Base-by-base conservation (phyloP, 2,797 vertebrate species). In the Staurois parvus region DNA sequence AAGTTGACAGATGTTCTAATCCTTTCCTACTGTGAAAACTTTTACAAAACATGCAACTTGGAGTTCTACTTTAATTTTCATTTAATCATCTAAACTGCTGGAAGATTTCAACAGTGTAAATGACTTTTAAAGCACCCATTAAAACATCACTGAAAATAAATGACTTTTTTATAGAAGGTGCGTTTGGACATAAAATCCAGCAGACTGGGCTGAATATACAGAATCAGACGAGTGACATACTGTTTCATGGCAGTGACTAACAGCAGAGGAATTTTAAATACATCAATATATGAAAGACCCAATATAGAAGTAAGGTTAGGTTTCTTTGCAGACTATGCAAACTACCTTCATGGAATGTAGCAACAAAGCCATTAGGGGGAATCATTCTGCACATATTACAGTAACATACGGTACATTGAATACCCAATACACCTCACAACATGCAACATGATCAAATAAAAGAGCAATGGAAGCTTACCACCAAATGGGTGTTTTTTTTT, bases 251-350 rank as follows among this genome's bases (percentile, higher is more conserved):
- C 64, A 30, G 9, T 79, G 77, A 79, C 77, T 69, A 79, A 79
- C 21, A 19, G 28, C 17, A 15, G 40, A 67, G 77, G 77, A 79
- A 79, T 79, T 48, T 79, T 79, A 79, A 79, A 69, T 79, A 52
- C 77, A 79, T 69, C 77, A 79, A 69, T 79, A 69, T 37, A 37
- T 9, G 10, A 52, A 79, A 79, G 26, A 52, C 77, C 48, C 64
- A 79, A 69, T 79, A 79, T 79, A 79, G 64, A 79, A 79, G 64
- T 45, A 10, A 52, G 77, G 69, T 79, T 79, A 48, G 21, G 24
- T 32, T 69, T 11, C 77, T 17, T 13, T 8, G 75, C 32, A 30
- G 52, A 2, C 30, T 32, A 32, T 64, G 32, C 30, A 37, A 76
- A 34, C 75, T 21, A n/a, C n/a, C 2, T 79, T 26, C 21, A 28